Base-by-base conservation (phyloP, 2,888 invertebrate genomes). In the Lasiommata megera region DNA sequence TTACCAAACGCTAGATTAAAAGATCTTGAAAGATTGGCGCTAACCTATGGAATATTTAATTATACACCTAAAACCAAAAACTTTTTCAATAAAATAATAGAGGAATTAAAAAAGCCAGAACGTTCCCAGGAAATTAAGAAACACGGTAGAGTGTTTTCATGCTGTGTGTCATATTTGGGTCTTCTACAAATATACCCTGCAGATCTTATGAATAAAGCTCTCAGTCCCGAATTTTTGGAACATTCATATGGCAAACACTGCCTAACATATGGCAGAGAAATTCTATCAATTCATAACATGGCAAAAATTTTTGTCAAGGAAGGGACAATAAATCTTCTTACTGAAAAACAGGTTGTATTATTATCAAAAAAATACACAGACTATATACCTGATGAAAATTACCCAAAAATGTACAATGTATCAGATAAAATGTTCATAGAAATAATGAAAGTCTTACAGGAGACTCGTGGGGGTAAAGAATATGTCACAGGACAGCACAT, bases 21-120 rank as follows among this genome's bases (percentile, higher is more conserved):
- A 80, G 96, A 96, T 73, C 82, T 96, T 29, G 96, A 96, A 79
- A 92, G 96, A 67, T 79, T 96, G 7, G 79, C 93, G 2, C 88
- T 94, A 60, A 90, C 92, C 0, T 91, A 93, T 70, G 92, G 92
- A 1, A 91, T 93, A 71, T 94, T 94, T 64, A 92, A 94, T 74
- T 91, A 88, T 54, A 77, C 81, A 58, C 93, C 93, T 11, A 67
- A 86, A 51, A 91, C 87, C n/a, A 65, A 74, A 61, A 69, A 75
- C 56, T 82, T 89, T 50, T 77, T 84, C 58, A 72, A 84, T 9
- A 87, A 85, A 62, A 72, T 86, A 1, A 62, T 85, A 9, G 80
- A 88, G 34, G 90, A 93, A 58, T 67, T 96, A 28, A 87, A 91
- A 56, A 86, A 81, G 48, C 89, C 89, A 40, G 78, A 84, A 44